These are phyloP conservation scores for Phyllotreta striolata DNA, from an alignment of 2,888 invertebrate species.

Conservation along the genomic window DNA sequence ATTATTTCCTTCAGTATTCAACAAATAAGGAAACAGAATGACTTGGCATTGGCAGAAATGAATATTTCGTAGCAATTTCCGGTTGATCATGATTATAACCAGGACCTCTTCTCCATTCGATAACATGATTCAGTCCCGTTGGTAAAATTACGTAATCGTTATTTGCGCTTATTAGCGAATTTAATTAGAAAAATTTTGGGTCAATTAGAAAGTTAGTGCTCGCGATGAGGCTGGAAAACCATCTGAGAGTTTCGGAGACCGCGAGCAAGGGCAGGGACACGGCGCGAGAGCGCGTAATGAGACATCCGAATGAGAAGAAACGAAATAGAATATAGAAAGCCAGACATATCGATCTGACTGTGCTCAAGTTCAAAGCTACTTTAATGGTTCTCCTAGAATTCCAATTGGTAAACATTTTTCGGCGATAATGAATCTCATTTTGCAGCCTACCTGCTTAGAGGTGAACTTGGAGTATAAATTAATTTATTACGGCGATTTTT, in stretches of 20 bases:
- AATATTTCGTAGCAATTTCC: constrained; percentile 11
- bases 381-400: constrained; percentile 22
- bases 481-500: too few relatives aligned
- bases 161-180: constrained; percentile 14
- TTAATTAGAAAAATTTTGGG: too few relatives aligned
- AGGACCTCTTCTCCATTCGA: not conserved
- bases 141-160: constrained; percentile 7
- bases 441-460: too few relatives aligned
- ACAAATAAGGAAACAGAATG: constrained; percentile 16
- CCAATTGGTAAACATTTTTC: constrained; percentile 17
- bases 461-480: too few relatives aligned
- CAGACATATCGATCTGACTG: constrained; percentile 39
- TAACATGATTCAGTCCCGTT: not conserved
- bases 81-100: constrained; percentile 5
- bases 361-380: constrained; percentile 28
- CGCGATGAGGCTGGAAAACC: not conserved
- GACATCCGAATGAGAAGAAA: constrained; percentile 33
- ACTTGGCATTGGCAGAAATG: constrained; percentile 6
- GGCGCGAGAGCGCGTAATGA: not conserved
- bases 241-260: not conserved
- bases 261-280: not conserved
- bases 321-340: constrained; percentile 32
- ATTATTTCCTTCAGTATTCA: constrained; percentile 4
- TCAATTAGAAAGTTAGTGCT: not conserved
- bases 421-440: not conserved